phyloP scores from a whole-genome alignment of 1,140 invertebrate species.

The Drosophila trapezifrons region DNA sequence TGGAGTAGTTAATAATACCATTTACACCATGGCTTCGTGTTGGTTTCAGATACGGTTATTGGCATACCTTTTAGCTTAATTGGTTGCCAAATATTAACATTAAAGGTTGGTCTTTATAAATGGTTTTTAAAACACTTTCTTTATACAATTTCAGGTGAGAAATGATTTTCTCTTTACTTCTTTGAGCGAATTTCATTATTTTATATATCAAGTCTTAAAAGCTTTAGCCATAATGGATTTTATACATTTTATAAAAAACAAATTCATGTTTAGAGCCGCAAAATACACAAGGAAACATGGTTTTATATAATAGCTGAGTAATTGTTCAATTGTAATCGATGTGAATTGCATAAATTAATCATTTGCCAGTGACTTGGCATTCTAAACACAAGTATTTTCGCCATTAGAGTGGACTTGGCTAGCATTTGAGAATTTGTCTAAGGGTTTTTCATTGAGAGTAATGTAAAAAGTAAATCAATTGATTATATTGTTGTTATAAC shows the following conservation, averaged over 20 bases:
- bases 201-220: background rate
- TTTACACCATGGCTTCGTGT: background rate
- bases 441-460: too few relatives aligned
- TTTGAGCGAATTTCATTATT: background rate
- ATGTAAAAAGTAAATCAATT: too few relatives aligned
- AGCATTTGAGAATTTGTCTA: too few relatives aligned
- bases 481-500: too few relatives aligned
- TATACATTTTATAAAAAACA: too few relatives aligned
- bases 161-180: background rate
- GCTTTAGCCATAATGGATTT: background rate
- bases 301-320: background rate
- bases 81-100: constrained; percentile 8
- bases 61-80: constrained; percentile 10
- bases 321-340: constrained; percentile 12
- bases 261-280: background rate
- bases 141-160: too few relatives aligned
- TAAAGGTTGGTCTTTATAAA: background rate
- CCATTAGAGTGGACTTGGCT: background rate
- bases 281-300: background rate
- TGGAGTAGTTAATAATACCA: constrained; percentile 4
- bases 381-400: background rate
- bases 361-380: constrained; percentile 9
- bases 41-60: background rate
- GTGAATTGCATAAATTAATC: constrained; percentile 14
- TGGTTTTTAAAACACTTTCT: background rate